Evolutionary conservation across 2,888 invertebrate species (phyloP), one percentile per base, ranked within the genome.

Genomic region (Volucella bombylans): DNA sequence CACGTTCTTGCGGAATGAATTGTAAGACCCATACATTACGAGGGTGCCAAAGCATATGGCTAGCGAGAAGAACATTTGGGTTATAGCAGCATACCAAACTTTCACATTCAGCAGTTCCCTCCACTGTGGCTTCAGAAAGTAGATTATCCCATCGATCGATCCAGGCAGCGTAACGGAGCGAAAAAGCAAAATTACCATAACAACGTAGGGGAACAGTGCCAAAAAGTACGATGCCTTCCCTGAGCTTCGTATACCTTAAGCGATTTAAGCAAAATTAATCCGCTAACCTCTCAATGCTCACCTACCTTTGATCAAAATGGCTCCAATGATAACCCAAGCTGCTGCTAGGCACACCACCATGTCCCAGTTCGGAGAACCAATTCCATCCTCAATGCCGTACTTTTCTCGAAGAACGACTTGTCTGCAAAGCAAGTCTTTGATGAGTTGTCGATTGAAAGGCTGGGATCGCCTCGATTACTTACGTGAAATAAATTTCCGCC

Each of bases 161-260:
- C 95, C 95, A 0, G 93, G 93, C 68, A 95, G 87, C 0, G 94
- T 94, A 6, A 93, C 89, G 0, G 94, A 93, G 67, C 94, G 91
- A 54, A 93, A 90, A 54, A 95, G 90, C 59, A 95, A 90, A 52
- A 93, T 92, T 45, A 94, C 88, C 90, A 95, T 93, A 45, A 95
- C 93, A 50, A 94, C 89, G 88, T 94, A 94, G 0, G 95, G 95
- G 88, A 95, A 95, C 9, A 95, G 90, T 0, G 95, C 95, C 12
- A 95, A 93, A 87, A 96, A 94, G 88, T 96, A 96, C 1, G 95
- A 94, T 0, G 93, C 94, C 88, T 94, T 94, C 65, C 94, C 94
- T 1, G 85, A 85, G 68, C 85, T 85, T 14, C 81, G 85, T 45
- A 85, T 77, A 31, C 85, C 85, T 85, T 72, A 0, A 72, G 72